These are phyloP conservation scores for Orthonychiurus folsomi DNA, from an alignment of 2,888 invertebrate genomes.

Conservation along the genomic window DNA sequence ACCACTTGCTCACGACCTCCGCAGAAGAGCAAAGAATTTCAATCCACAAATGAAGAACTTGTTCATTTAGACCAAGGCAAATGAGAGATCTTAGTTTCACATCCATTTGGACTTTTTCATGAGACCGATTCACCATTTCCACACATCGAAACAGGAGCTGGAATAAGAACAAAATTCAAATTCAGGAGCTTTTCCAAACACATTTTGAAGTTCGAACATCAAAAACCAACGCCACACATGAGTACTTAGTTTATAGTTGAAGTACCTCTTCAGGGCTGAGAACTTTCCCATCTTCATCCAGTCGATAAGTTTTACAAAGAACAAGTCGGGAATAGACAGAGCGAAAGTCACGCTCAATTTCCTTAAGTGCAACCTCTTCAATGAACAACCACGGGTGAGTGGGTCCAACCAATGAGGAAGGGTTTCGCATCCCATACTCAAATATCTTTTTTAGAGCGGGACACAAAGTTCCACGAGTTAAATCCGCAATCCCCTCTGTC, in stretches of 20 bases:
- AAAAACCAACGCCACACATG: neutral
- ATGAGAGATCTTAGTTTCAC: slow-evolving; percentile 91
- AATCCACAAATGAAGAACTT: slow-evolving; percentile 95
- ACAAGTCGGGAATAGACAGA: slow-evolving; percentile 95
- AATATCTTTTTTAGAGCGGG: slow-evolving; percentile 88
- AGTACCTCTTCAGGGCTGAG: slow-evolving; percentile 96
- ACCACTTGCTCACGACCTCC: slow-evolving; percentile 94
- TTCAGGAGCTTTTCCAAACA: neutral
- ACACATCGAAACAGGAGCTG: slow-evolving; percentile 82
- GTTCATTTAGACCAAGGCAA: slow-evolving; percentile 93
- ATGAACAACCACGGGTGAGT: slow-evolving; percentile 99
- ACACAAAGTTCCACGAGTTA: slow-evolving; percentile 86
- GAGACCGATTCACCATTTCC: slow-evolving; percentile 88
- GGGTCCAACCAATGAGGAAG: slow-evolving; percentile 61
- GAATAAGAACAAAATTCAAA: slow-evolving; percentile 33
- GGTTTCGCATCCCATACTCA: slow-evolving; percentile 87
- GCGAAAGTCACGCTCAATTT: slow-evolving; percentile 95
- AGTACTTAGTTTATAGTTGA: neutral
- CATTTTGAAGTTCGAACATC: neutral
- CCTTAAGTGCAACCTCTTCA: slow-evolving; percentile 90
- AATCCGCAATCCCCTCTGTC: slow-evolving; percentile 90
- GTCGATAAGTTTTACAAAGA: slow-evolving; percentile 91
- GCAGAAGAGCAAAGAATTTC: slow-evolving; percentile 93
- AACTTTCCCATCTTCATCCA: slow-evolving; percentile 99
- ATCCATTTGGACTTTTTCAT: slow-evolving; percentile 97